Evolutionary conservation across 2,888 invertebrate genomes (phyloP).

Genomic region (Hirtodrosophila histrioides): DNA sequence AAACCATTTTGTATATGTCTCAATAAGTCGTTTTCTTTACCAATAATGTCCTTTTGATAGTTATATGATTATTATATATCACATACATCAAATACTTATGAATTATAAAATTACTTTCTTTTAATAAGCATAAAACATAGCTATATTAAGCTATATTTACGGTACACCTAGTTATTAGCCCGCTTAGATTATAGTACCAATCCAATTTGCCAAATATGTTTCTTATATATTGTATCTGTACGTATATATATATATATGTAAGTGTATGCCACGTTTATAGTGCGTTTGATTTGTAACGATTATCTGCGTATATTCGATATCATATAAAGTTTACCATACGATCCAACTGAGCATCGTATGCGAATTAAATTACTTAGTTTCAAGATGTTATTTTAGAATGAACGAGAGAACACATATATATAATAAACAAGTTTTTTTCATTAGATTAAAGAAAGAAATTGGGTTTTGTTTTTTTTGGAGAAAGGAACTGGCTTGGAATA

Average conservation of each 20-base stretch:
- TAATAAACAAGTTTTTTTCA: constrained; percentile 49
- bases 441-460: constrained; percentile 9
- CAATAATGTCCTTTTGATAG: constrained; percentile 17
- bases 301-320: constrained; percentile 27
- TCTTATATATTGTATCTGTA: constrained; percentile 40
- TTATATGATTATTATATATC: constrained; percentile 11
- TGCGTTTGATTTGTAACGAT: constrained; percentile 12
- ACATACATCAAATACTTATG: constrained; percentile 21
- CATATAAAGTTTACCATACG: constrained; percentile 17
- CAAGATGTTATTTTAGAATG: constrained; percentile 37
- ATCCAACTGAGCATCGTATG: constrained; percentile 15
- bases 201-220: constrained; percentile 77
- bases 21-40: constrained; percentile 12
- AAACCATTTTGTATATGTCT: constrained; percentile 27
- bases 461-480: background rate
- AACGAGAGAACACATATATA: constrained; percentile 44
- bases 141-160: constrained; percentile 39
- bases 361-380: constrained; percentile 45
- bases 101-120: constrained; percentile 9
- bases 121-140: constrained; percentile 11
- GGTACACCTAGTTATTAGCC: constrained; percentile 42
- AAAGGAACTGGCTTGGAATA: background rate
- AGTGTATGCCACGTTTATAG: constrained; percentile 18
- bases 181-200: constrained; percentile 59
- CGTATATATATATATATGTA: constrained; percentile 20